These are phyloP conservation scores for Brenthis hecate DNA, from an alignment of 2,888 invertebrate species.

Conservation along the genomic window DNA sequence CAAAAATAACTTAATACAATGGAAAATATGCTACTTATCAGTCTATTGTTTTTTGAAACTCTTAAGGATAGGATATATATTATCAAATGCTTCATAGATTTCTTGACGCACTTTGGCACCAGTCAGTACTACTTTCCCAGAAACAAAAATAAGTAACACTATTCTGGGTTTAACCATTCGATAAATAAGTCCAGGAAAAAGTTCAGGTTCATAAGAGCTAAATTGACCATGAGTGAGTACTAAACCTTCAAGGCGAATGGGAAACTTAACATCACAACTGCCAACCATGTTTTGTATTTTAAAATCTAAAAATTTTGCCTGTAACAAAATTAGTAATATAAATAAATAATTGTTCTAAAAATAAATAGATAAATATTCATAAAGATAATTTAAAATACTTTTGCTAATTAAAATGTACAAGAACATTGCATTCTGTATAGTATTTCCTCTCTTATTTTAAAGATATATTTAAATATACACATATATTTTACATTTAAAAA, in stretches of 20 bases:
- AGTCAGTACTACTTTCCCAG: conserved; percentile 99
- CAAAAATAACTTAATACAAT: conserved; percentile 30
- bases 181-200: conserved; percentile 99
- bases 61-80: conserved; percentile 97
- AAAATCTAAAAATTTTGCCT: conserved; percentile 91
- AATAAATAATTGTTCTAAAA: not conserved
- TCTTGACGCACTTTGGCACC: conserved; percentile 97
- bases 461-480: too few species aligned
- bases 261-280: conserved; percentile 90
- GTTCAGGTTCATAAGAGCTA: conserved; percentile 97
- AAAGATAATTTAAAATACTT: too few species aligned
- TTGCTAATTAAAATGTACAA: too few species aligned
- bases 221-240: conserved; percentile 89
- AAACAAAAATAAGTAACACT: conserved; percentile 98
- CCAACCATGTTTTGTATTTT: conserved; percentile 92
- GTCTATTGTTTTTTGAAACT: conserved; percentile 93
- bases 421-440: too few species aligned
- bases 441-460: too few species aligned
- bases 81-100: conserved; percentile 97
- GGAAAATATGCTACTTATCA: conserved; percentile 12
- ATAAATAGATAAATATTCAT: too few species aligned
- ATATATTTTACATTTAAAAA: too few species aligned
- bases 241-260: conserved; percentile 88
- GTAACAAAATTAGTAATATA: conserved; percentile 49
- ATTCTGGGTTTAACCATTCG: conserved; percentile 98